phyloP scores from a whole-genome alignment of 2,888 invertebrate genomes.

The Scaptomyza polygonia region DNA sequence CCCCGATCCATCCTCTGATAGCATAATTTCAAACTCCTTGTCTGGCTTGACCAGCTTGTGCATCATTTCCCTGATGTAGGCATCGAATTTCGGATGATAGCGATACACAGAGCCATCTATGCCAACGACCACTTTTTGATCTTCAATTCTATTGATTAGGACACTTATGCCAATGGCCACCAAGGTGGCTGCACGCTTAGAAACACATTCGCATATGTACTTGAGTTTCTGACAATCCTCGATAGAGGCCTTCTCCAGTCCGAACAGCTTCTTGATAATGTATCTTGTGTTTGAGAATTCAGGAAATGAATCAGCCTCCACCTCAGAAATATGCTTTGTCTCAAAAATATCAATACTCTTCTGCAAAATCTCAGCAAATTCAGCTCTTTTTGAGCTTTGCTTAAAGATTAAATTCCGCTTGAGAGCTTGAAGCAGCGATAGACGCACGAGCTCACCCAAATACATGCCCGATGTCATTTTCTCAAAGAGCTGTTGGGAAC shows the following conservation, averaged over 20 bases:
- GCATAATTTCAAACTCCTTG: slow-evolving; percentile 94
- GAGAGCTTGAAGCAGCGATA: slow-evolving; percentile 92
- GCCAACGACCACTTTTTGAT: slow-evolving; percentile 94
- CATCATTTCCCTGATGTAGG: slow-evolving; percentile 95
- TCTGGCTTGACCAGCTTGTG: slow-evolving; percentile 89
- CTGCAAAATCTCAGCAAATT: slow-evolving; percentile 50
- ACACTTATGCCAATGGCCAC: slow-evolving; percentile 94
- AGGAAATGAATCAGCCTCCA: slow-evolving; percentile 93
- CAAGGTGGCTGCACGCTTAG: slow-evolving; percentile 95
- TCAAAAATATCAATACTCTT: slow-evolving; percentile 90
- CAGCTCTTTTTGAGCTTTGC: slow-evolving; percentile 45
- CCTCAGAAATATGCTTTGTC: slow-evolving; percentile 98
- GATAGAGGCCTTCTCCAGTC: slow-evolving; percentile 87
- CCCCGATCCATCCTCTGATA: slow-evolving; percentile 97
- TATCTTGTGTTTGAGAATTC: slow-evolving; percentile 91
- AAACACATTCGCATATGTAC: slow-evolving; percentile 95
- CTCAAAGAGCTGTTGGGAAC: slow-evolving; percentile 93
- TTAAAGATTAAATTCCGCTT: slow-evolving; percentile 86
- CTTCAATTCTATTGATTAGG: slow-evolving; percentile 94
- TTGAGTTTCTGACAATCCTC: slow-evolving; percentile 96
- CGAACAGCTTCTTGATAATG: slow-evolving; percentile 91
- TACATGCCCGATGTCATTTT: slow-evolving; percentile 99
- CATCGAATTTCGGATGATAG: slow-evolving; percentile 97
- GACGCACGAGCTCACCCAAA: slow-evolving; percentile 96
- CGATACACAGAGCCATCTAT: slow-evolving; percentile 98